These are phyloP conservation scores for Labia minor DNA, from an alignment of 2,888 invertebrate species.

Conservation along the genomic window DNA sequence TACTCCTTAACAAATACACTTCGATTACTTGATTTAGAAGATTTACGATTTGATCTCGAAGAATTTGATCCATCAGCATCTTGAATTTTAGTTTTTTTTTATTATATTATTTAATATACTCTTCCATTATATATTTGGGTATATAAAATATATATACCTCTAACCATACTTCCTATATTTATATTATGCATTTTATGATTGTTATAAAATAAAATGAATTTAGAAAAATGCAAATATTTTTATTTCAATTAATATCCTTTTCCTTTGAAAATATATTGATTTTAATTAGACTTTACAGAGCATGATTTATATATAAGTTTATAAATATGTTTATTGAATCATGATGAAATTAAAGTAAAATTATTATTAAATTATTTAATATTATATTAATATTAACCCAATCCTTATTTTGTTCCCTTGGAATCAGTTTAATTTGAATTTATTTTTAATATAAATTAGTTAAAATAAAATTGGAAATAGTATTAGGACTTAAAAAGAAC, in stretches of 20 bases:
- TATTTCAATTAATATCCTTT: background rate
- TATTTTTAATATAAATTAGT: no score
- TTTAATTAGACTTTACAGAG: no score
- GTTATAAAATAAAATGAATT: background rate
- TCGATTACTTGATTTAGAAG: constrained; percentile 58
- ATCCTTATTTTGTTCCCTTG: no score
- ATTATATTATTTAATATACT: background rate
- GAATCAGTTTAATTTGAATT: no score
- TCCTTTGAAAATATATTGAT: no score
- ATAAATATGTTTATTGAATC: no score
- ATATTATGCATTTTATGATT: background rate
- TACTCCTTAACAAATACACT: constrained; percentile 86
- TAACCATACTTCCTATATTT: background rate
- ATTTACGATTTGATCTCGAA: constrained; percentile 66
- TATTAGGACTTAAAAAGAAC: no score
- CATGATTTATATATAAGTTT: no score
- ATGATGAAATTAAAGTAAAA: no score
- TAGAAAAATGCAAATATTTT: background rate
- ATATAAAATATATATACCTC: background rate
- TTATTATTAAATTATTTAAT: no score
- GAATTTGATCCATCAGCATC: background rate
- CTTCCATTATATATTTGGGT: background rate
- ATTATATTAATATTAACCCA: no score
- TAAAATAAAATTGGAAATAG: no score
- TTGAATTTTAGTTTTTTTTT: background rate